Evolutionary conservation across 2,797 vertebrate genomes (phyloP), one percentile per base, ranked within the genome.

Genomic region (Phrynocephalus forsythii): DNA sequence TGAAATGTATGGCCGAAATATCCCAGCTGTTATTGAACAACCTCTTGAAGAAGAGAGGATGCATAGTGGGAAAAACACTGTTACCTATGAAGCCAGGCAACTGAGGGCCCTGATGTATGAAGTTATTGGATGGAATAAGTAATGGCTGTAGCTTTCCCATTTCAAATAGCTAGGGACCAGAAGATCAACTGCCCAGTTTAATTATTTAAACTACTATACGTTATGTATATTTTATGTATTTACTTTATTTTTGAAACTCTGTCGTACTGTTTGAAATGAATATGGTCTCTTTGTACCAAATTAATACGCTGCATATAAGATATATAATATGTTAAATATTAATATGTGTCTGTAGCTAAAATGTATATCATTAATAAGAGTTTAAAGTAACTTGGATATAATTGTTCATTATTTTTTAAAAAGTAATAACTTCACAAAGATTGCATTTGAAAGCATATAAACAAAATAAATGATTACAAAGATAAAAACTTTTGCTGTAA

Each of bases 21-120:
- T 98, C 76, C 97, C 98, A 1, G 98, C 98, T 76, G 94, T 99
- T 89, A 98, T 99, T 79, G 98, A 99, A 91, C 98, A 98, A 87
- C 98, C 98, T 1, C 96, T 99, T 88, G 98, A 98, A 93, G 98
- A 99, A 92, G 97, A 95, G 50, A 97, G 92, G 87, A 94, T 97
- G 80, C 98, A 98, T 92, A 97, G 93, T 56, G 99, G 98, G 28
- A 99, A 98, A 93, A 99, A 99, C 92, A 99, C 98, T 0, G 98
- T 99, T 90, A 99, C 98, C 0, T 99, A 98, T 2, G 98, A 99
- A 94, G 98, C 98, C 1, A 97, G 99, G 66, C 96, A 98, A 48
- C 93, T 99, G 89, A 98, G 98, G 95, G 98, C 98, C 0, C 96
- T 99, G 79, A 97, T 99, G 96, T 98, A 98, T 86, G 97, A 98